Conservation (phyloP, 1,140 invertebrate genomes). For the Drosophila repletoides region DNA sequence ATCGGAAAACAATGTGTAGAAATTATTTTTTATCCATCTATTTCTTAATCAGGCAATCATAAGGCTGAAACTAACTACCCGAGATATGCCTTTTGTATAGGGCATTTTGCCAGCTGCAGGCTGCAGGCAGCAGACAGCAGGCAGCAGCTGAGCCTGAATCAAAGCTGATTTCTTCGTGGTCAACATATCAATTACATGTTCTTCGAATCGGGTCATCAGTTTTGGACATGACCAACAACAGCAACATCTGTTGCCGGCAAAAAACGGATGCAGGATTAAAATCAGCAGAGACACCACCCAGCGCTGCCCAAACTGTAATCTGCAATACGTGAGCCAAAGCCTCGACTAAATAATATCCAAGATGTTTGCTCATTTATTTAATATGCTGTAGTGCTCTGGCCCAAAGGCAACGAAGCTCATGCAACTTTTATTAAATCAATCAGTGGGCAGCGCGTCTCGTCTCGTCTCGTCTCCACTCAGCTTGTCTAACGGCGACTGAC, state of each 20-base stretch:
- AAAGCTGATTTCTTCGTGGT: slow-evolving; percentile 52
- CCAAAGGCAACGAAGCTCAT: slow-evolving; percentile 52
- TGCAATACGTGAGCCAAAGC: slow-evolving; percentile 32
- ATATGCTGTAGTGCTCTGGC: slow-evolving; percentile 48
- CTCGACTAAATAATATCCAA: slow-evolving; percentile 37
- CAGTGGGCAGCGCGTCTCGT: slow-evolving; percentile 68
- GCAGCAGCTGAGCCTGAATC: slow-evolving; percentile 12
- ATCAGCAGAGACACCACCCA: slow-evolving; percentile 18
- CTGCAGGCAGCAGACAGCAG: background rate
- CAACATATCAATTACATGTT: slow-evolving; percentile 78
- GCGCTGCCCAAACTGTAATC: slow-evolving; percentile 49
- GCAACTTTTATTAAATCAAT: slow-evolving; percentile 80
- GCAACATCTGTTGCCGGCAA: slow-evolving; percentile 43
- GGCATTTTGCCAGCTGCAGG: slow-evolving; percentile 31
- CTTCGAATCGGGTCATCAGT: slow-evolving; percentile 69
- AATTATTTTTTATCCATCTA: too few relatives aligned
- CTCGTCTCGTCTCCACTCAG: too few relatives aligned
- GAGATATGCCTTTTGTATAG: slow-evolving; percentile 10
- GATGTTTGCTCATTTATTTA: slow-evolving; percentile 53
- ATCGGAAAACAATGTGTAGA: too few relatives aligned
- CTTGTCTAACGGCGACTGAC: slow-evolving; percentile 75
- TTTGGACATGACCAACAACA: slow-evolving; percentile 66
- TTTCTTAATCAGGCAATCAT: too few relatives aligned
- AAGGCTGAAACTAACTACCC: too few relatives aligned
- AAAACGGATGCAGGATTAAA: slow-evolving; percentile 43